Evolutionary conservation across 1,140 invertebrate genomes (phyloP), one percentile per base, ranked within the genome.

Genomic region (Drosophila tristis): DNA sequence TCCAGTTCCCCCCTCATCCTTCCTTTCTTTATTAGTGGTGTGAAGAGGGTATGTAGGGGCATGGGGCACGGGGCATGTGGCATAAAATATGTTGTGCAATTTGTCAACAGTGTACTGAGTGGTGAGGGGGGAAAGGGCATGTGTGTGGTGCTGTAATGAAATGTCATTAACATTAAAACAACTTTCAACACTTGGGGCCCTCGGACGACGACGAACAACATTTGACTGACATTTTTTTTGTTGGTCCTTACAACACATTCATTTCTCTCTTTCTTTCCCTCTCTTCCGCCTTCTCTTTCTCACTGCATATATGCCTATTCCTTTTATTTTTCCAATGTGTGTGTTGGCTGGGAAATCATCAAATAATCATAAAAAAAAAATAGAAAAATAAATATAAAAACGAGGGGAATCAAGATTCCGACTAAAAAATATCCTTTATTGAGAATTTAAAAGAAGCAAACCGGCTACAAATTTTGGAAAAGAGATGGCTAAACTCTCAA

Each of bases 131-230:
- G 5, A 5, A 29, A 45, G 61, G 42, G 35, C 39, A n/a, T 51
- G 31, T 45, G 39, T 73, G 16, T 43, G 16, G 49, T 49, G 45
- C 53, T 67, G 74, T 82, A 82, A 82, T 82, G 79, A 82, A 82
- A 82, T 82, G 79, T 78, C 79, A 82, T 82, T 82, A 82, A 82
- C 79, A 78, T 82, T 82, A 82, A 82, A 78, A 82, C 70, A 82
- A 82, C 79, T 82, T 82, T 82, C 80, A 82, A 82, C 79, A 82
- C 79, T 74, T 71, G 51, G 55, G 55, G 35, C 59, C 59, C 47
- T 62, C 49, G 35, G 35, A 11, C 11, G 11, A 7, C 26, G 26
- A 13, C 35, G 11, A 35, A 11, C 31, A 35, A 35, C 51, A 68
- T 67, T 73, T 73, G 31, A 44, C 53, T 71, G 42, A 53, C 71